Evolutionary conservation across 2,888 invertebrate species (phyloP).

Genomic region (Diaperis boleti): DNA sequence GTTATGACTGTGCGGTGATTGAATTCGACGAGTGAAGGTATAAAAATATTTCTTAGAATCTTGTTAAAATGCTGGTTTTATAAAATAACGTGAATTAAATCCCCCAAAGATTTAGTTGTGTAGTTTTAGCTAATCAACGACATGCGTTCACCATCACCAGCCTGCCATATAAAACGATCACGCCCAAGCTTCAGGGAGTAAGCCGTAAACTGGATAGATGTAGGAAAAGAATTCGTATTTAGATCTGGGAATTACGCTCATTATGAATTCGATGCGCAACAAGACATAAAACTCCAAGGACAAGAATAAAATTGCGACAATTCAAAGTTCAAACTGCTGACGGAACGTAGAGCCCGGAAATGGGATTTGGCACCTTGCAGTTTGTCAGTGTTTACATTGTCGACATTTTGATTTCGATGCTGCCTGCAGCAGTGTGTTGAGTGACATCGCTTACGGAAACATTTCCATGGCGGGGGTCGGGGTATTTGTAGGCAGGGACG

Average conservation of each 20-base stretch:
- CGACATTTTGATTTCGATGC: neutral
- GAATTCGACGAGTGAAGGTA: no score
- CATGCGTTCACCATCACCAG: no score
- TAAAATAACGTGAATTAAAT: no score
- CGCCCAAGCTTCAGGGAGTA: no score
- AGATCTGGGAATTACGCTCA: neutral
- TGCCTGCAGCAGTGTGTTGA: neutral
- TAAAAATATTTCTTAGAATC: no score
- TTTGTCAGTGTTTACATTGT: neutral
- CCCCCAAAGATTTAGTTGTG: no score
- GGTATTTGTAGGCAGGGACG: neutral
- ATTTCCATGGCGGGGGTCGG: neutral
- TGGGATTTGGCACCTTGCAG: neutral
- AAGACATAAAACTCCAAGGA: neutral
- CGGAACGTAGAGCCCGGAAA: neutral
- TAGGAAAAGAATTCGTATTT: constrained; percentile 1
- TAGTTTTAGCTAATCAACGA: no score
- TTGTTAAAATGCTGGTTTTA: no score
- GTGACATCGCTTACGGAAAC: neutral
- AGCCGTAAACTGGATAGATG: neutral
- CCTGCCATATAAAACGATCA: neutral
- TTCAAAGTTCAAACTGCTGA: neutral
- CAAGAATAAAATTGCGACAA: neutral
- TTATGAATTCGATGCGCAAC: neutral
- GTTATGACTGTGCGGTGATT: no score